Conservation (phyloP, 2,113 vertebrate genomes). For the Elgaria multicarinata region DNA sequence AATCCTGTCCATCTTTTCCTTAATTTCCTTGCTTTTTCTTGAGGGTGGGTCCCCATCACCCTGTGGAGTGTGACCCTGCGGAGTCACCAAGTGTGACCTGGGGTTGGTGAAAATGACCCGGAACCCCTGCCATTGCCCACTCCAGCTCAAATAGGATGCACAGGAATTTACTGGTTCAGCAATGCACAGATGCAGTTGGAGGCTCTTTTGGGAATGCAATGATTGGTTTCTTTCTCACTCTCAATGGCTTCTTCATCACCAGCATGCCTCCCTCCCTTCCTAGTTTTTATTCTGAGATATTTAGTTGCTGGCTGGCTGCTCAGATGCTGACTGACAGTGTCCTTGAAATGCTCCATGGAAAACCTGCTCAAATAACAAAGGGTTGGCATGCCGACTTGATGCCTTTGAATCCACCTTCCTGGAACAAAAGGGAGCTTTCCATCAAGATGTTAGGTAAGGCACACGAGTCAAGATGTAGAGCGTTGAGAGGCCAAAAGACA, state of each 20-base stretch:
- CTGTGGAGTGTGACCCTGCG: too few species aligned
- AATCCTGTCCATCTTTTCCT: too few species aligned
- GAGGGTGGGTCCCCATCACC: too few species aligned
- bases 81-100: too few species aligned
- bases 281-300: background rate
- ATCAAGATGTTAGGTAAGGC: background rate
- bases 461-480: background rate
- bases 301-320: constrained; percentile 12
- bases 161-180: background rate
- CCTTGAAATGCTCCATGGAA: constrained; percentile 2
- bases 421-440: background rate
- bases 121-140: background rate
- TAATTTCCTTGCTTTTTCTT: too few species aligned
- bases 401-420: background rate
- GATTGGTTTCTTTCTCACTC: background rate
- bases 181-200: background rate
- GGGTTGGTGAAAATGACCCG: too few species aligned
- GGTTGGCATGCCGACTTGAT: background rate
- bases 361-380: constrained; percentile 2
- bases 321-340: background rate
- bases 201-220: background rate
- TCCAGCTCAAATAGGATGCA: too few species aligned
- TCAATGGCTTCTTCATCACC: background rate
- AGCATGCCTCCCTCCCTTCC: background rate
- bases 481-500: background rate